These are phyloP conservation scores for Drosophila rhopaloa DNA, from an alignment of 1,140 invertebrate genomes.

Conservation along the genomic window DNA sequence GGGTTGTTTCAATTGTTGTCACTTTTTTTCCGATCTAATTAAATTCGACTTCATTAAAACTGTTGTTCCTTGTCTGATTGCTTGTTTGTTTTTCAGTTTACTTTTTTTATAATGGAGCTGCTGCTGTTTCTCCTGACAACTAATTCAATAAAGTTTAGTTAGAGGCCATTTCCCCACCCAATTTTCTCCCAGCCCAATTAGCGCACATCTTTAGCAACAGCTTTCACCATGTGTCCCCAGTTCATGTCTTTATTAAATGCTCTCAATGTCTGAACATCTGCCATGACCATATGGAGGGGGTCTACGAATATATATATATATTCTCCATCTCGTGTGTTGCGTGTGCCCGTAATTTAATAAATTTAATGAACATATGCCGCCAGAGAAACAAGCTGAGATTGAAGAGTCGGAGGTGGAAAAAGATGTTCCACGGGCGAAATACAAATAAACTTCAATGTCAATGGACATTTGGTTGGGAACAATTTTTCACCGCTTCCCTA, in stretches of 20 bases:
- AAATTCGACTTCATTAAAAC: slow-evolving; percentile 4
- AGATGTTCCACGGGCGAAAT: slow-evolving; percentile 29
- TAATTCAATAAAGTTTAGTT: slow-evolving; percentile 30
- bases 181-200: slow-evolving; percentile 43
- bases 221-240: slow-evolving; percentile 31
- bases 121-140: background rate
- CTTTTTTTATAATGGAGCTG: slow-evolving; percentile 2
- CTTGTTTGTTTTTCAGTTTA: slow-evolving; percentile 3
- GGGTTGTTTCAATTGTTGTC: too few relatives aligned
- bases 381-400: slow-evolving; percentile 35
- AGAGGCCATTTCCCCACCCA: background rate
- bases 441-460: slow-evolving; percentile 36
- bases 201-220: slow-evolving; percentile 50
- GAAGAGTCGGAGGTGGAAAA: slow-evolving; percentile 23
- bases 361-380: slow-evolving; percentile 81
- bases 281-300: slow-evolving; percentile 33
- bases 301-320: background rate
- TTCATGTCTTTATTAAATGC: slow-evolving; percentile 60
- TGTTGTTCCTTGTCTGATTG: background rate
- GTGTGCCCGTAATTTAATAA: slow-evolving; percentile 76
- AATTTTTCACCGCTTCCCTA: slow-evolving; percentile 45
- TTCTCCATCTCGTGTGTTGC: slow-evolving; percentile 10
- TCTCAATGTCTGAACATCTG: slow-evolving; percentile 52
- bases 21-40: background rate
- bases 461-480: slow-evolving; percentile 23